Evolutionary conservation across 2,888 invertebrate genomes (phyloP).

Genomic region (Brachynemurus nebulosus): DNA sequence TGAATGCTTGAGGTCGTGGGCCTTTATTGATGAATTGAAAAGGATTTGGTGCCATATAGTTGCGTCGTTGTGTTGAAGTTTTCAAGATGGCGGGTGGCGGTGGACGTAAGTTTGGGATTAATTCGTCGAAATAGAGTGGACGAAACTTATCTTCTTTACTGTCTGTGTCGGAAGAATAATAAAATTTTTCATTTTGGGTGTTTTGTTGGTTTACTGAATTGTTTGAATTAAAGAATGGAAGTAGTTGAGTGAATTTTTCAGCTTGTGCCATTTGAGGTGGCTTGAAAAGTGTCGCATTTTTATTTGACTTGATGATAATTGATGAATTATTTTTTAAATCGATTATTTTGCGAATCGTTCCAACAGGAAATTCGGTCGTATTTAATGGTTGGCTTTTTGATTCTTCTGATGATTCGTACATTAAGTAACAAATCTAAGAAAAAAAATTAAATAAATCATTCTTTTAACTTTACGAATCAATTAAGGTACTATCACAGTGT

Average conservation of each 20-base stretch:
- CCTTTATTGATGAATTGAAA: constrained; percentile 6
- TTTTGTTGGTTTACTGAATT: too few relatives aligned
- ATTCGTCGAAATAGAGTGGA: neutral
- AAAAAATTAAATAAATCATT: neutral
- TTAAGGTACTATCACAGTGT: too few relatives aligned
- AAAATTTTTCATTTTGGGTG: too few relatives aligned
- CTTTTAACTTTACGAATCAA: neutral
- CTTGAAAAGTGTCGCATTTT: neutral
- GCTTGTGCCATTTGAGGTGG: too few relatives aligned
- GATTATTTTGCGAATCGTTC: neutral
- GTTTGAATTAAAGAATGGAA: too few relatives aligned
- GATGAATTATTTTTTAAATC: neutral
- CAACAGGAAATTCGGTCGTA: too few relatives aligned
- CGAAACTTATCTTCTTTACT: neutral
- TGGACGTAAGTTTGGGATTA: neutral
- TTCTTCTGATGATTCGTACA: neutral
- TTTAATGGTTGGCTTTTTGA: too few relatives aligned
- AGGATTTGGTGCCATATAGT: constrained; percentile 1
- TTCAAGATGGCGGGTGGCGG: neutral
- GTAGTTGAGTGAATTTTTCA: neutral
- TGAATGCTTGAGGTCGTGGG: constrained; percentile 5
- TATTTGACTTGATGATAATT: neutral
- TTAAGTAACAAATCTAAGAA: neutral
- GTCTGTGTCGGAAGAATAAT: neutral
- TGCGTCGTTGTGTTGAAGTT: neutral